Percentiles rank a stretch among this genome's conserved stretches.
These are phyloP conservation scores for Moxostoma hubbsi DNA, from an alignment of 2,797 vertebrate species.

Conservation along the genomic window DNA sequence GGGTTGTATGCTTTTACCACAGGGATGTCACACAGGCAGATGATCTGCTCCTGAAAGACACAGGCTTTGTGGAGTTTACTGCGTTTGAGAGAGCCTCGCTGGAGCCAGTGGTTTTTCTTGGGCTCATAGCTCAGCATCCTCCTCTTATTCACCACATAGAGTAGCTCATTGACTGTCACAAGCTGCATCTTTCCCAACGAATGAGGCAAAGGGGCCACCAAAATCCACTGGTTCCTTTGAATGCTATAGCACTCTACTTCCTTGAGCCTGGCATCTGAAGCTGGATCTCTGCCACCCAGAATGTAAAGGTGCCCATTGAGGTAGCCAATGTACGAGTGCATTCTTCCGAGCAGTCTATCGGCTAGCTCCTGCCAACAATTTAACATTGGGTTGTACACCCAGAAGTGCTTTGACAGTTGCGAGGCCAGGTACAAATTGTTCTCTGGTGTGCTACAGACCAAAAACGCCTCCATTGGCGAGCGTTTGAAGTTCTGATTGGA, in stretches of 20 bases:
- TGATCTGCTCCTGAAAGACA: conserved; percentile 86
- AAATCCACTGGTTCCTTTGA: conserved; percentile 87
- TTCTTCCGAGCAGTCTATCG: conserved; percentile 81
- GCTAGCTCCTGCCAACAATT: conserved; percentile 87
- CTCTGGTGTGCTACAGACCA: conserved; percentile 84
- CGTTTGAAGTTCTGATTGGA: conserved; percentile 83
- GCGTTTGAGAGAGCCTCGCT: conserved; percentile 83
- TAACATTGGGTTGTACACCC: conserved; percentile 83
- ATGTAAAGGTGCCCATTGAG: conserved; percentile 87
- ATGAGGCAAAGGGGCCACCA: conserved; percentile 85
- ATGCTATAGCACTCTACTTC: conserved; percentile 89
- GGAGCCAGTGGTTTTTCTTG: conserved; percentile 85
- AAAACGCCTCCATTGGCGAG: conserved; percentile 81
- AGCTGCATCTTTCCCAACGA: conserved; percentile 87
- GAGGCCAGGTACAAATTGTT: conserved; percentile 86
- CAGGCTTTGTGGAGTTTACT: conserved; percentile 89
- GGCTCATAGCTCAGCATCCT: conserved; percentile 88
- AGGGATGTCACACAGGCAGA: conserved; percentile 87
- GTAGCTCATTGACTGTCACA: conserved; percentile 83
- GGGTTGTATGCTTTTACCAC: conserved; percentile 88
- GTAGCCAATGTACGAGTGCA: conserved; percentile 86
- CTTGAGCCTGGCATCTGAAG: conserved; percentile 82
- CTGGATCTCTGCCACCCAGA: conserved; percentile 82
- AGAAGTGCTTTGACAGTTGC: conserved; percentile 86
- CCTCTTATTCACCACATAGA: conserved; percentile 87